Evolutionary conservation across 2,797 vertebrate species (phyloP).

Genomic region (Smutsia gigantea): DNA sequence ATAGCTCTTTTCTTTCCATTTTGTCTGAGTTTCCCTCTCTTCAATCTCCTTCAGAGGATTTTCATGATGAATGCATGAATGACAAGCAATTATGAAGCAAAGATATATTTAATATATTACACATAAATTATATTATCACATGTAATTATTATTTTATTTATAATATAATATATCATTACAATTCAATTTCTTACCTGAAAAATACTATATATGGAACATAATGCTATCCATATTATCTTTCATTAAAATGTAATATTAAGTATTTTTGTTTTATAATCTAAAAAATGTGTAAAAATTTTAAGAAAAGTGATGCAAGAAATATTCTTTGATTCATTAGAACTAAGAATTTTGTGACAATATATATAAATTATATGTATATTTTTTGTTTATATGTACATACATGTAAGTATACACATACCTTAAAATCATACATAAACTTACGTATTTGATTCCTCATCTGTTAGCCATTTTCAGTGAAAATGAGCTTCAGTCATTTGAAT

Average conservation of each 20-base stretch:
- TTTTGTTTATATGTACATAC: not conserved
- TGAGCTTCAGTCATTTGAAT: not conserved
- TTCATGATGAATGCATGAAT: not conserved
- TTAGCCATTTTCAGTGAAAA: not conserved
- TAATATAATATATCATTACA: not conserved
- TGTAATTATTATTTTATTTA: not conserved
- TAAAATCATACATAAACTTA: not conserved
- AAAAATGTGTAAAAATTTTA: not conserved
- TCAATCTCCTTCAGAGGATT: not conserved
- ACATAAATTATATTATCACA: no score
- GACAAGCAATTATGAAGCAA: not conserved
- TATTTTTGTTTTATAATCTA: not conserved
- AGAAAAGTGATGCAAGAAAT: not conserved
- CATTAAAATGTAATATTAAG: conserved; percentile 14
- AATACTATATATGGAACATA: not conserved
- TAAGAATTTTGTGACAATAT: not conserved
- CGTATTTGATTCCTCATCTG: not conserved
- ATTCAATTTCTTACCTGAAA: not conserved
- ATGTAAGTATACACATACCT: not conserved
- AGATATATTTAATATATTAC: not conserved
- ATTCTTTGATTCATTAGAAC: not conserved
- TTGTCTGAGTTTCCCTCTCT: not conserved
- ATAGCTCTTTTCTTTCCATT: not conserved
- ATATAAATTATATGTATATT: not conserved
- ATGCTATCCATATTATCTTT: not conserved